Base-by-base conservation (phyloP, 1,140 invertebrate genomes). In the Heliconius hewitsoni region DNA sequence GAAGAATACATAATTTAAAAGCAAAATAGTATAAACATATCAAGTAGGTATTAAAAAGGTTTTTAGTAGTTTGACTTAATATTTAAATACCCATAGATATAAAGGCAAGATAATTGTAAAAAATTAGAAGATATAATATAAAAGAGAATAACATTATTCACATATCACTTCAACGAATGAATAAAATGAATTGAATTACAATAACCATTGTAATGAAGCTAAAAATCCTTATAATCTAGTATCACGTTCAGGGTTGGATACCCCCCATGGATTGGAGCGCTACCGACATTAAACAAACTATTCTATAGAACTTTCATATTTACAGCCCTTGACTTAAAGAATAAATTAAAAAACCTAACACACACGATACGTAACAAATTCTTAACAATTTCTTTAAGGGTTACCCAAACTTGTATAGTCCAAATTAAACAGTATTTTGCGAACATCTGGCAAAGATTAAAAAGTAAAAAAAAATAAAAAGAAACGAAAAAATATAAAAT, bases 381-480 rank as follows among this genome's bases (percentile, higher is more conserved):
- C 42, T 71, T 73, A 76, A 76, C 70, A 23, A 81, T 71, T 82
- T 55, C 74, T 78, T 83, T 72, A 82, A 81, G 81, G 79, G 79
- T 81, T 82, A 72, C 66, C 60, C 37, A 39, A 71, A 76, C 73
- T 80, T 75, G 77, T 77, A 78, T 85, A 85, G 83, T 86, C 80
- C 85, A 86, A 90, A 91, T 91, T 91, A 90, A 88, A 88, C 81
- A 84, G 85, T 87, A 88, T 90, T 89, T 88, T 85, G 78, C 76
- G 77, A 80, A 85, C 90, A 91, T 87, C 90, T 91, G 90, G 89
- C 72, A 82, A 66, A 76, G 76, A 83, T 84, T 81, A 80, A 87
- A 78, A 79, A 82, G 23, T 66, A 30, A 13, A 66, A 84, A 84
- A 83, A 84, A 23, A 66, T 46, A 70, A 80, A 6, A 52, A 30